Base-by-base conservation (phyloP, 2,888 invertebrate species). In the Andrena fulva region DNA sequence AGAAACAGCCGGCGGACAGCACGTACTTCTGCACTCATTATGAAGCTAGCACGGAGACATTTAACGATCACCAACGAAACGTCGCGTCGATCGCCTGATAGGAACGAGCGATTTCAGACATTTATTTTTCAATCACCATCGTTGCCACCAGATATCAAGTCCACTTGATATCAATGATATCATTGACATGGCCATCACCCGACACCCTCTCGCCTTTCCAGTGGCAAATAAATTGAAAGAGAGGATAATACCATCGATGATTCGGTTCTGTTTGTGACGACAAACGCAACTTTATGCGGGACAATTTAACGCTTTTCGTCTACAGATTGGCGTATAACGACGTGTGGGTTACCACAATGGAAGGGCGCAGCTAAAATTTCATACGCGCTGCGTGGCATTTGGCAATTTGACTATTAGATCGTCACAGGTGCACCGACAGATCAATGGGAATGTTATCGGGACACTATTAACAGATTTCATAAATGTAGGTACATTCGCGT, bases 11-110 rank as follows among this genome's bases (percentile, higher is more conserved):
- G 52, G 78, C 82, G 86, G 78, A 77, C 62, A 84, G 87, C 92
- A 92, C 92, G 92, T 92, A 91, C 89, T 89, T 90, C 88, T 87
- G 85, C 91, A 92, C 92, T 92, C 91, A 90, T 92, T 85, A 87
- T 42, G 42, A 16, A 89, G 89, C 90, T 86, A 80, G 89, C 83
- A 83, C 82, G 76, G 79, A 86, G 90, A 89, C 89, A 84, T 88
- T 88, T 89, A 89, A 90, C 88, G 89, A 86, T 85, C 84, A 80
- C 89, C 82, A 79, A 87, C 89, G 89, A 16, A 42, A 16, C 42
- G 42, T 42, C 42, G 86, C 86, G 89, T 84, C 89, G 86, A 85
- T 85, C 78, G 88, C 72, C 74, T 63, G 59, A 50, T 70, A 56
- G 60, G 31, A 35, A 7, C 6, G 54, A 24, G 35, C 24, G 31